These are phyloP conservation scores for Festucalex cinctus DNA, from an alignment of 2,113 vertebrate genomes.

Conservation along the genomic window DNA sequence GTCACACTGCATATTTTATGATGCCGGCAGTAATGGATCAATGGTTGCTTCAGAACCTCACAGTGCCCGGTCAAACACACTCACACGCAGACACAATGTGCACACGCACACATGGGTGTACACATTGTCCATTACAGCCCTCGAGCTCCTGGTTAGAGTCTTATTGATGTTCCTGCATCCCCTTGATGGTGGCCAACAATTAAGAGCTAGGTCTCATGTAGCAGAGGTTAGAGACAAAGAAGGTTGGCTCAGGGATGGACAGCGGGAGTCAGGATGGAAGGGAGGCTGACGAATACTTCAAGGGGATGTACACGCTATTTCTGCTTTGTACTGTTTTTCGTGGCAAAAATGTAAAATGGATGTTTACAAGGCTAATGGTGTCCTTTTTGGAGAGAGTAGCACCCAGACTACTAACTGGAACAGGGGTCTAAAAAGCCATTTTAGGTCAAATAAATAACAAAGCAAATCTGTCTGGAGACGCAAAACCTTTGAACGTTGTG, in stretches of 20 bases:
- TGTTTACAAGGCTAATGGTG: too few relatives aligned
- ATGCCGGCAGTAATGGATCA: slow-evolving; percentile 49
- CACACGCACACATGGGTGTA: slow-evolving; percentile 19
- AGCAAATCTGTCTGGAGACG: too few relatives aligned
- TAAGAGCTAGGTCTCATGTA: slow-evolving; percentile 63
- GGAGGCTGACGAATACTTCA: slow-evolving; percentile 10
- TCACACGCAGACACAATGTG: slow-evolving; percentile 13
- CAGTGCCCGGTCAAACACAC: slow-evolving; percentile 31
- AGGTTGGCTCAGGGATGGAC: slow-evolving; percentile 9
- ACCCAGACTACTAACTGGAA: too few relatives aligned
- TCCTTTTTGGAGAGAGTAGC: too few relatives aligned
- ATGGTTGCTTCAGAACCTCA: slow-evolving; percentile 51
- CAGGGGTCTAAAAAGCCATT: too few relatives aligned
- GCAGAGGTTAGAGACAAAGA: slow-evolving; percentile 50
- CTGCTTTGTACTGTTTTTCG: too few relatives aligned
- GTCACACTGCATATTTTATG: slow-evolving; percentile 63
- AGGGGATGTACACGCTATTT: too few relatives aligned
- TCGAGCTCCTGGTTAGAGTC: slow-evolving; percentile 43
- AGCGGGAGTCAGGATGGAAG: slow-evolving; percentile 39
- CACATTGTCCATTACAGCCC: slow-evolving; percentile 45
- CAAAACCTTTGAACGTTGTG: too few relatives aligned
- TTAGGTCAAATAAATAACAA: too few relatives aligned
- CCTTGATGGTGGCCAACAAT: slow-evolving; percentile 65
- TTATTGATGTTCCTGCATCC: slow-evolving; percentile 64
- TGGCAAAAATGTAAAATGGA: too few relatives aligned